Percentiles rank a stretch among this genome's conserved stretches.
These are phyloP conservation scores for Xiphophorus hellerii DNA, from an alignment of 2,113 vertebrate genomes.

Conservation along the genomic window DNA sequence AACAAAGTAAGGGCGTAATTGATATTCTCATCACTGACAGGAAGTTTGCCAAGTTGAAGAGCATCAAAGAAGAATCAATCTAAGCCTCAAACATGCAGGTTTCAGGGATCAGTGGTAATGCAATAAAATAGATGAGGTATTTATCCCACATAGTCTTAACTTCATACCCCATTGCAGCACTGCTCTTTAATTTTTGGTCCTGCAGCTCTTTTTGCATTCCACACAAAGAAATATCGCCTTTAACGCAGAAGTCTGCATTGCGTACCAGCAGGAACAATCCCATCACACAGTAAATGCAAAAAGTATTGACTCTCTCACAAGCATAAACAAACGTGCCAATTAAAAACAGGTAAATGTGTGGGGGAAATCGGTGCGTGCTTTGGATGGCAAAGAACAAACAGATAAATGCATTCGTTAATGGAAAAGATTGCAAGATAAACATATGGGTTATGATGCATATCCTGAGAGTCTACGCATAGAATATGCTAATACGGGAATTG, in stretches of 20 bases:
- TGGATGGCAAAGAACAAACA: neutral
- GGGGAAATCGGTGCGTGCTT: neutral
- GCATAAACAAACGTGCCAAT: neutral
- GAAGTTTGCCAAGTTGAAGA: constrained; percentile 64
- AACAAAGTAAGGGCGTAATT: constrained; percentile 67
- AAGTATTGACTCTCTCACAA: neutral
- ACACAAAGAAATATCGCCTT: constrained; percentile 35
- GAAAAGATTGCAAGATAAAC: neutral
- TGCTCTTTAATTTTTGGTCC: constrained; percentile 12
- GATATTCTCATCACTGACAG: constrained; percentile 67
- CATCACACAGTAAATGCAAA: neutral
- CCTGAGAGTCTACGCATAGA: neutral
- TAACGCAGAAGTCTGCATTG: neutral
- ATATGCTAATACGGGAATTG: neutral
- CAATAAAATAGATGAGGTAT: constrained; percentile 55
- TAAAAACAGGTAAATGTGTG: neutral
- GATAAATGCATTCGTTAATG: neutral
- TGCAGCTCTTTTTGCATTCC: constrained; percentile 9
- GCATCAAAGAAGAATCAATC: constrained; percentile 64
- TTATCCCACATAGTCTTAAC: constrained; percentile 46
- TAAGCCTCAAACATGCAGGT: constrained; percentile 36
- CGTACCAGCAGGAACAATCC: constrained; percentile 4
- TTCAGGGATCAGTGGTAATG: constrained; percentile 49
- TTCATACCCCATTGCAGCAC: constrained; percentile 31
- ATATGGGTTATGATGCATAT: neutral